Evolutionary conservation across 2,888 invertebrate genomes (phyloP).

Genomic region (Merodon equestris): DNA sequence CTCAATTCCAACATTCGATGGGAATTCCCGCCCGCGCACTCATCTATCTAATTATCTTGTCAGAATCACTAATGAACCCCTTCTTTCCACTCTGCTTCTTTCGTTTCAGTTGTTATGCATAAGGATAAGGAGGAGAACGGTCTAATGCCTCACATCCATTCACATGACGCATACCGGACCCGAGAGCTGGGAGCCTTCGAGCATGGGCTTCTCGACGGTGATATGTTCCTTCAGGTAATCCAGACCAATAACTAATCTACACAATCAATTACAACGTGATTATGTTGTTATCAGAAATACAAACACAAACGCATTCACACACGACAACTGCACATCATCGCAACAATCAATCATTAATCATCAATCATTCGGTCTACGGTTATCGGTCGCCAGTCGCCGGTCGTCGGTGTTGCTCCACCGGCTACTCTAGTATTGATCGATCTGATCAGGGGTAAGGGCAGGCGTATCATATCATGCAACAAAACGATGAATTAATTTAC

Average conservation of each 20-base stretch:
- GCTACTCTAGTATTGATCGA: conserved; percentile 46
- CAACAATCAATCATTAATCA: conserved; percentile 64
- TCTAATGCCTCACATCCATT: conserved; percentile 83
- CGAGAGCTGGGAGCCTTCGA: conserved; percentile 91
- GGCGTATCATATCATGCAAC: conserved; percentile 39
- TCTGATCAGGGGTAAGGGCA: conserved; percentile 10
- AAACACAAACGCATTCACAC: conserved; percentile 2
- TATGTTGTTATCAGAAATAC: conserved; percentile 46
- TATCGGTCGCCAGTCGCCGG: neutral
- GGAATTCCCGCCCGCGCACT: conserved; percentile 22
- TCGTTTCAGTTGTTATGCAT: conserved; percentile 94
- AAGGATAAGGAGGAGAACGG: conserved; percentile 94
- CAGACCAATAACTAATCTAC: conserved; percentile 17
- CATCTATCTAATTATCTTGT: conserved; percentile 56
- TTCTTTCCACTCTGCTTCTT: conserved; percentile 33
- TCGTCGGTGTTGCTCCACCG: conserved; percentile 5
- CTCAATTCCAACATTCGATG: conserved; percentile 33
- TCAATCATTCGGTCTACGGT: conserved; percentile 41
- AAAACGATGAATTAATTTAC: conserved; percentile 64
- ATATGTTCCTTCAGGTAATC: conserved; percentile 95
- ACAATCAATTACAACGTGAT: conserved; percentile 50
- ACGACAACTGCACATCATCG: conserved; percentile 40
- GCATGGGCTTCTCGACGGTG: conserved; percentile 94
- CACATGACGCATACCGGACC: conserved; percentile 82
- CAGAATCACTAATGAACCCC: conserved; percentile 56